Percentiles rank a stretch among this genome's conserved stretches.
phyloP scores from a whole-genome alignment of 2,888 invertebrate genomes.

The Drosophila tanythrix region DNA sequence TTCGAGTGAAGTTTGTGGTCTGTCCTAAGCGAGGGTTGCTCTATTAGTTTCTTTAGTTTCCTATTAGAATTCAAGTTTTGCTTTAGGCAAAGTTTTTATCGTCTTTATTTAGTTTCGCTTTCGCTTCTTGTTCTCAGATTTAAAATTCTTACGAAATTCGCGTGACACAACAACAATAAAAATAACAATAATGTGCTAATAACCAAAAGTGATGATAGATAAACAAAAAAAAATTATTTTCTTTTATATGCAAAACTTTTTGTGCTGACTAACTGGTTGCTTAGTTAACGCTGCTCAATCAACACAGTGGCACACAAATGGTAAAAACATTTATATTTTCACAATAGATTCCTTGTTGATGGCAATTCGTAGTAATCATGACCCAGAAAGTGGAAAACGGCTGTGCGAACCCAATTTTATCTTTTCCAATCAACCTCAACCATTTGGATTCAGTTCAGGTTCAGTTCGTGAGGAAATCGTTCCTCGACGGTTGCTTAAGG shows the following conservation, averaged over 20 bases:
- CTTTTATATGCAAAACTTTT: neutral
- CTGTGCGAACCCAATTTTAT: neutral
- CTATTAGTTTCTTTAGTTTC: neutral
- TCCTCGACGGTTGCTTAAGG: neutral
- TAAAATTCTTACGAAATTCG: neutral
- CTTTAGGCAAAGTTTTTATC: neutral
- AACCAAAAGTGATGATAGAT: neutral
- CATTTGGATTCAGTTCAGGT: neutral
- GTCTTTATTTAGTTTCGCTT: neutral
- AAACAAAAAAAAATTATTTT: neutral
- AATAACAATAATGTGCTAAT: slow-evolving; percentile 10
- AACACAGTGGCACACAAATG: neutral
- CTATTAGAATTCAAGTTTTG: neutral
- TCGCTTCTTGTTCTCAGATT: neutral
- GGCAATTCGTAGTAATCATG: slow-evolving; percentile 1
- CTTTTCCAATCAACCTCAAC: neutral
- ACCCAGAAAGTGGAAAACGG: neutral
- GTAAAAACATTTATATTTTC: neutral
- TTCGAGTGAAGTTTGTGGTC: slow-evolving; percentile 4
- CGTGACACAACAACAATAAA: slow-evolving; percentile 8
- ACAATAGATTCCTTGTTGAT: neutral
- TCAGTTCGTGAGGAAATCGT: neutral
- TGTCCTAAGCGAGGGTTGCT: slow-evolving; percentile 21
- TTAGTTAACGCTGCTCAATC: neutral
- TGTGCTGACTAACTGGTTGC: neutral